These are phyloP conservation scores for Lasiurus borealis DNA, from an alignment of 2,113 vertebrate species.

Conservation along the genomic window DNA sequence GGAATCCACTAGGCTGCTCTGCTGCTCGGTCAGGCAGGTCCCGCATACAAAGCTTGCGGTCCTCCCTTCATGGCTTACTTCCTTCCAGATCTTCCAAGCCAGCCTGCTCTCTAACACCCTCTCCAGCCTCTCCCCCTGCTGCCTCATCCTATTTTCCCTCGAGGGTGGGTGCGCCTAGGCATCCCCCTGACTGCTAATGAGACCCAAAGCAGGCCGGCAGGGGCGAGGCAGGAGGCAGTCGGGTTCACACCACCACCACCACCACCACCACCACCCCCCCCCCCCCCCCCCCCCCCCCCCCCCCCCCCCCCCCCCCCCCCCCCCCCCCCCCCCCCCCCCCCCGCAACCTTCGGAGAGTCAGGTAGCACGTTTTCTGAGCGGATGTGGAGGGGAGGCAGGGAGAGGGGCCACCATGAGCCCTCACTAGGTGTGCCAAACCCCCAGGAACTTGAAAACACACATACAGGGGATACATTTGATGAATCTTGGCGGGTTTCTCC, in stretches of 20 bases:
- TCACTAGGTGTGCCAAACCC: not conserved
- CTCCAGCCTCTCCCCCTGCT: constrained; percentile 75
- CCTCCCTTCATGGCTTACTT: constrained; percentile 68
- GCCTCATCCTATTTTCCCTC: not conserved
- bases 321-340: not conserved
- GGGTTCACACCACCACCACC: constrained; percentile 52
- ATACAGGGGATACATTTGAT: not conserved
- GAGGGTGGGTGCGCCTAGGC: constrained; percentile 49
- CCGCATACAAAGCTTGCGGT: constrained; percentile 69
- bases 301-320: not conserved
- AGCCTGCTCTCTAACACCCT: constrained; percentile 70
- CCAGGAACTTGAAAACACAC: too few species aligned
- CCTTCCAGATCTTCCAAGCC: constrained; percentile 75
- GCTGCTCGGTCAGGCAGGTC: constrained; percentile 36
- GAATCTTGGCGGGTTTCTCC: constrained; percentile 48
- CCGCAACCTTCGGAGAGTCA: constrained; percentile 63
- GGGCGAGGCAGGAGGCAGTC: constrained; percentile 65
- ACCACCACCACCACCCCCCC: too few species aligned
- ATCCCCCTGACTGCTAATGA: constrained; percentile 73
- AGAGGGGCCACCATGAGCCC: not conserved
- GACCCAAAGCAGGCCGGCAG: constrained; percentile 74
- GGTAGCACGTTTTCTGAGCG: constrained; percentile 67
- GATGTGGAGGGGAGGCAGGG: not conserved
- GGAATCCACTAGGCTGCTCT: constrained; percentile 64
- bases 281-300: not conserved